Evolutionary conservation across 2,888 invertebrate species (phyloP).

Genomic region (Amblyteles armatorius): DNA sequence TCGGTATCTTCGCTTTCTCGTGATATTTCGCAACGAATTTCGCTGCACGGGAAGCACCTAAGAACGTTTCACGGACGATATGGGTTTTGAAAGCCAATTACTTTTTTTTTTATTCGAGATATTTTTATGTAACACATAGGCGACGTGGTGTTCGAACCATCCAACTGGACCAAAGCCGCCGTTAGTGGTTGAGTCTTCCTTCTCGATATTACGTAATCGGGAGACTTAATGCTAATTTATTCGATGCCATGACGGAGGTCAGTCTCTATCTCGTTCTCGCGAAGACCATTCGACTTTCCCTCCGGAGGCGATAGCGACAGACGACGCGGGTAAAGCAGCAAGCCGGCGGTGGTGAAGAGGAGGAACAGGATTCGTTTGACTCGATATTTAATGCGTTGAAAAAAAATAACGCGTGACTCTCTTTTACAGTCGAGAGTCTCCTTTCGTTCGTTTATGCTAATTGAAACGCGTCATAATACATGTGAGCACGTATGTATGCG

Average conservation of each 20-base stretch:
- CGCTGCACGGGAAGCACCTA: background rate
- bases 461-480: constrained; percentile 8
- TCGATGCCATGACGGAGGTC: constrained; percentile 63
- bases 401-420: background rate
- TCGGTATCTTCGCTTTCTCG: constrained; percentile 42
- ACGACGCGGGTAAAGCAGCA: constrained; percentile 20
- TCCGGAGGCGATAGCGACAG: constrained; percentile 30
- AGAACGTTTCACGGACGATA: constrained; percentile 4
- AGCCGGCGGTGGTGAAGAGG: background rate
- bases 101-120: background rate
- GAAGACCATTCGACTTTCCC: constrained; percentile 69
- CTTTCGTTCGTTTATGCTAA: constrained; percentile 34
- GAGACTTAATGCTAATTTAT: constrained; percentile 68
- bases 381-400: constrained; percentile 16
- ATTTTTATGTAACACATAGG: background rate
- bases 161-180: background rate
- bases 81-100: background rate
- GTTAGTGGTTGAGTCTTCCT: constrained; percentile 34
- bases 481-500: background rate
- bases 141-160: background rate
- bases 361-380: constrained; percentile 43
- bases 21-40: constrained; percentile 47
- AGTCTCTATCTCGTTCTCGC: constrained; percentile 61
- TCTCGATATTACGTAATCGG: constrained; percentile 57
- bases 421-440: constrained; percentile 14